A percentile compares a stretch with the other conserved stretches of the same genome.
Evolutionary conservation across 2,888 invertebrate species (phyloP).

Genomic region (Lasioglossum leucozonium): DNA sequence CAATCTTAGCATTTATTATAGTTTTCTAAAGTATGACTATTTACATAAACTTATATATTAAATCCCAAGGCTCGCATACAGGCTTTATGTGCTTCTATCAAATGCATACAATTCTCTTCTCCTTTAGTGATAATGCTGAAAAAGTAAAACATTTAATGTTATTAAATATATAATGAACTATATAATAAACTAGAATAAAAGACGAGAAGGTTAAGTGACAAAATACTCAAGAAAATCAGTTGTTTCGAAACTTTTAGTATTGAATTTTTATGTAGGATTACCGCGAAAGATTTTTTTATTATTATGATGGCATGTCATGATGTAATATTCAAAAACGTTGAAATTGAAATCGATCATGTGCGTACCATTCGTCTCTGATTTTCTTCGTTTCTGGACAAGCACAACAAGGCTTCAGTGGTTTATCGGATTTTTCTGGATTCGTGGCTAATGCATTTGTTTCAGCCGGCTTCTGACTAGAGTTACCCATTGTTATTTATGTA

Average conservation of each 20-base stretch:
- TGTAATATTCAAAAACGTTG: constrained; percentile 10
- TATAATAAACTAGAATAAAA: background rate
- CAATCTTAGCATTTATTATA: constrained; percentile 43
- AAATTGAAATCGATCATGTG: constrained; percentile 47
- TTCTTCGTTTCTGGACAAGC: constrained; percentile 98
- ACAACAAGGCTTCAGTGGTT: constrained; percentile 92
- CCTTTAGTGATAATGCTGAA: constrained; percentile 95
- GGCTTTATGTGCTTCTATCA: constrained; percentile 98
- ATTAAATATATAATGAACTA: background rate
- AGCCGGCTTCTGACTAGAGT: constrained; percentile 5
- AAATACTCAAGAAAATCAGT: background rate
- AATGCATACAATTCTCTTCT: constrained; percentile 94
- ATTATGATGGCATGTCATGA: background rate
- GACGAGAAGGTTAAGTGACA: constrained; percentile 26
- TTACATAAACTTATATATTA: constrained; percentile 89
- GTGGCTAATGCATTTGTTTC: background rate
- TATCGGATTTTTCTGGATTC: constrained; percentile 30
- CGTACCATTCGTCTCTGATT: constrained; percentile 95
- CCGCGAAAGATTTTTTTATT: no score
- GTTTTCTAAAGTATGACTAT: constrained; percentile 14
- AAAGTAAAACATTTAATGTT: constrained; percentile 11
- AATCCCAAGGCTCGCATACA: constrained; percentile 99
- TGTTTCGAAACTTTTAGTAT: background rate
- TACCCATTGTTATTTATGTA: constrained; percentile 39
- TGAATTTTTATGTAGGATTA: background rate